Conservation (phyloP, 1,140 invertebrate genomes). For the Chrysomallon squamiferum region DNA sequence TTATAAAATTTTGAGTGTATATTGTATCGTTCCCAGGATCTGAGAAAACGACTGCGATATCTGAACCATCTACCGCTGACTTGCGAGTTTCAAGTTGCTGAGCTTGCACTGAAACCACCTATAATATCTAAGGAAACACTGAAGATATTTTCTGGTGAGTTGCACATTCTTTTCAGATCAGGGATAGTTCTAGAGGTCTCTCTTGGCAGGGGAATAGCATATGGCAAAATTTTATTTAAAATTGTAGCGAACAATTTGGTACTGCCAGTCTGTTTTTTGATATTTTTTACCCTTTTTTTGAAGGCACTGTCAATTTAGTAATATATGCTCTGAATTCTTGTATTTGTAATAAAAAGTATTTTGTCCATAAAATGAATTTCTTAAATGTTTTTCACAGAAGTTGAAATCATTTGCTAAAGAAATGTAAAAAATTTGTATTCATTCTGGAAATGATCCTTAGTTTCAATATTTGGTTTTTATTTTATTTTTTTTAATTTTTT, state of each 20-base stretch:
- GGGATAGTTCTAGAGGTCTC: not conserved
- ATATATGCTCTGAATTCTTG: too few relatives aligned
- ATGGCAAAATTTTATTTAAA: not conserved
- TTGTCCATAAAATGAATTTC: too few relatives aligned
- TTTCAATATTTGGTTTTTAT: too few relatives aligned
- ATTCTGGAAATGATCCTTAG: too few relatives aligned
- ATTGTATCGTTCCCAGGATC: slow-evolving; percentile 44
- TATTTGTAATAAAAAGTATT: too few relatives aligned
- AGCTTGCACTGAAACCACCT: slow-evolving; percentile 80
- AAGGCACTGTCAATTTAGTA: too few relatives aligned
- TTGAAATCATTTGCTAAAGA: too few relatives aligned
- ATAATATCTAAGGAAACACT: slow-evolving; percentile 70
- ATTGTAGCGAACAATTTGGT: not conserved
- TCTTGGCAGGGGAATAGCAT: not conserved
- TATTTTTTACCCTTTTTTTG: too few relatives aligned
- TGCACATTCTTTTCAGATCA: not conserved
- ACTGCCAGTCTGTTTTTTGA: not conserved
- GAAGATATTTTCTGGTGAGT: slow-evolving; percentile 47
- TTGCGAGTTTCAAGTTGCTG: slow-evolving; percentile 88
- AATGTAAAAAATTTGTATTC: too few relatives aligned
- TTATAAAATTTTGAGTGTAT: too few relatives aligned
- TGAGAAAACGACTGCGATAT: slow-evolving; percentile 79
- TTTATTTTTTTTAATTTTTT: slow-evolving; percentile 9
- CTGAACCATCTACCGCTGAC: slow-evolving; percentile 88
- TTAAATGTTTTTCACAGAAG: too few relatives aligned